These are phyloP conservation scores for Dreissena polymorpha DNA, from an alignment of 1,140 invertebrate genomes.

Conservation along the genomic window DNA sequence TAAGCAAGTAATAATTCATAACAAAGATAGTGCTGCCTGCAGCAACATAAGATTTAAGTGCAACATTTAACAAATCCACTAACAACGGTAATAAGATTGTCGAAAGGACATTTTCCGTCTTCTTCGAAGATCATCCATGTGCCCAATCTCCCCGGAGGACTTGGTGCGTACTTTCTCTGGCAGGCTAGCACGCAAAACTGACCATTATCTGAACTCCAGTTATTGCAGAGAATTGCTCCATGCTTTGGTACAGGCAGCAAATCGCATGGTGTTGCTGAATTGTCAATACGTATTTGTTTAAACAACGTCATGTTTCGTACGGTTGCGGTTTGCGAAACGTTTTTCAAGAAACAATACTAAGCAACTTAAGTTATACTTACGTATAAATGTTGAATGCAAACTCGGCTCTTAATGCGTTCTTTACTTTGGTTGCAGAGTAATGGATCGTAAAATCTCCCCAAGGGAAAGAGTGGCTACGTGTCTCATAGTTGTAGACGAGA, in stretches of 20 bases:
- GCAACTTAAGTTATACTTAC: constrained; percentile 33
- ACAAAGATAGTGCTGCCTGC: neutral
- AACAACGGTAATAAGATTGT: neutral
- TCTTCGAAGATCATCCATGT: constrained; percentile 6
- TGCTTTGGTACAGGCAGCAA: neutral
- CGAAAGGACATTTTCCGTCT: neutral
- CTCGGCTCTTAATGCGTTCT: constrained; percentile 36
- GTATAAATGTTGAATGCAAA: constrained; percentile 38
- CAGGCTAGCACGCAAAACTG: neutral
- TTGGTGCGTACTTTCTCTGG: neutral
- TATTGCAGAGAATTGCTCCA: constrained; percentile 13
- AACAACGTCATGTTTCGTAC: neutral
- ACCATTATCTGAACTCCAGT: neutral
- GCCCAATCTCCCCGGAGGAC: neutral
- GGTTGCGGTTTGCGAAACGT: neutral
- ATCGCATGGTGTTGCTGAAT: constrained; percentile 11
- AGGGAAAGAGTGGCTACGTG: neutral
- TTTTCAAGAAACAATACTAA: neutral
- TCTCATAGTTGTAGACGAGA: constrained; percentile 26
- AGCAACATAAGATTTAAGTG: too few relatives aligned
- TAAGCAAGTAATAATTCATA: neutral
- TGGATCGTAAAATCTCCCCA: constrained; percentile 48
- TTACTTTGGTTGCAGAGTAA: constrained; percentile 29
- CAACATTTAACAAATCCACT: neutral
- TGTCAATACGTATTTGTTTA: neutral